Evolutionary conservation across 2,888 invertebrate genomes (phyloP), one percentile per base, ranked within the genome.

Genomic region (Chrysolina oricalcia): DNA sequence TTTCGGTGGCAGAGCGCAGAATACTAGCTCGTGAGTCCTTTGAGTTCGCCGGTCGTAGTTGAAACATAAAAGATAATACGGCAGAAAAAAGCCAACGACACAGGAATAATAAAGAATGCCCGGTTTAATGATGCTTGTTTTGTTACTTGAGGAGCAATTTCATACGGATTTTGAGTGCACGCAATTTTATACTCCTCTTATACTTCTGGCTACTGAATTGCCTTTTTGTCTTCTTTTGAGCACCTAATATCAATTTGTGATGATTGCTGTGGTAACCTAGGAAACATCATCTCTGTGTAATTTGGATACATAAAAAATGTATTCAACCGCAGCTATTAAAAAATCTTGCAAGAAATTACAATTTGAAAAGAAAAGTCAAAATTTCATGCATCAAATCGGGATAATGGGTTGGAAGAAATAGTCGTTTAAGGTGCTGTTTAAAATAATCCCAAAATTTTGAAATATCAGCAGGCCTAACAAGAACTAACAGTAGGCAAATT

Each of bases 81-180:
- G 83, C 84, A 81, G 83, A 81, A 86, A 87, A 86, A 86, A 83
- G 85, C 84, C 80, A 86, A 84, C 87, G 85, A 85, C 85, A 86
- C 82, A 85, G 86, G 86, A 85, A 85, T 87, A 86, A 86, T 86
- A 86, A 86, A 86, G 86, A 85, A 85, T 85, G 82, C 86, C 85
- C 81, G 81, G 84, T 85, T 86, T 87, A 87, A 87, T 86, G 87
- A 85, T 84, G 86, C 85, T 85, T 84, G 84, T 85, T 85, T 85
- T 86, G 85, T 85, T 81, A 83, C 81, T 80, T 80, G 81, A 85
- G 82, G 81, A 81, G 82, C 82, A 83, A 81, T 81, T 83, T 77
- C 78, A 75, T 79, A 80, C 78, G 81, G 79, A 78, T 78, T 80
- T 83, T 81, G 82, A 84, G 82, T 83, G 82, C 83, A 81, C 81